Percentiles rank a stretch among this genome's conserved stretches.
These are phyloP conservation scores for Patella depressa DNA, from an alignment of 2,888 invertebrate species.

Conservation along the genomic window DNA sequence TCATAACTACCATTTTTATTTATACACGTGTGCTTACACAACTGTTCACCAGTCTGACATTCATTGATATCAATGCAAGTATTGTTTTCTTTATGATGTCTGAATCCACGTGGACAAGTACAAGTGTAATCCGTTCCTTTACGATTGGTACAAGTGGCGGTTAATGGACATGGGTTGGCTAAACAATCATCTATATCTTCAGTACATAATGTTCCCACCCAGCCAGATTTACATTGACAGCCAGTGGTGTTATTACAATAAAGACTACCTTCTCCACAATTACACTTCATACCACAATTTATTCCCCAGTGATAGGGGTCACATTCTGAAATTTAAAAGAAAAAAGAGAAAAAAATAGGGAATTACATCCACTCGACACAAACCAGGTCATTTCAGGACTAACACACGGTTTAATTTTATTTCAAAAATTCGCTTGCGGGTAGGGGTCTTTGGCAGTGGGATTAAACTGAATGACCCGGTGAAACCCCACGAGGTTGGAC, in stretches of 20 bases:
- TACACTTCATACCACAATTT: not conserved
- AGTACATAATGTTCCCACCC: constrained; percentile 30
- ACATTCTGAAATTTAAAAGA: constrained; percentile 28
- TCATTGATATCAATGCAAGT: not conserved
- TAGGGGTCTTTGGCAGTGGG: no score
- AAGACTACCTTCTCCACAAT: not conserved
- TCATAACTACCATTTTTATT: not conserved
- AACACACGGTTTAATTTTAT: no score
- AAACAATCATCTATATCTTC: not conserved
- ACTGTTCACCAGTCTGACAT: not conserved
- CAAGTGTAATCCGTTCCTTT: not conserved
- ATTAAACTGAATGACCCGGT: no score
- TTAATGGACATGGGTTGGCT: not conserved
- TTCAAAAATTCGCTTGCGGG: no score
- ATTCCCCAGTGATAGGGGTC: constrained; percentile 37
- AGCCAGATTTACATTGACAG: constrained; percentile 23
- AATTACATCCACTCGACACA: no score
- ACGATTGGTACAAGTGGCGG: not conserved
- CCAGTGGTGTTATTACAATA: not conserved
- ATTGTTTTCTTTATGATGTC: not conserved
- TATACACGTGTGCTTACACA: not conserved
- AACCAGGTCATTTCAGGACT: no score
- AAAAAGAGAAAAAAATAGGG: not conserved
- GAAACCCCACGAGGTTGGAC: no score
- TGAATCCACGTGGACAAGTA: not conserved